Base-by-base conservation (phyloP, 37 sponge, comb jelly and placozoan species). In the Oopsacas minuta region DNA sequence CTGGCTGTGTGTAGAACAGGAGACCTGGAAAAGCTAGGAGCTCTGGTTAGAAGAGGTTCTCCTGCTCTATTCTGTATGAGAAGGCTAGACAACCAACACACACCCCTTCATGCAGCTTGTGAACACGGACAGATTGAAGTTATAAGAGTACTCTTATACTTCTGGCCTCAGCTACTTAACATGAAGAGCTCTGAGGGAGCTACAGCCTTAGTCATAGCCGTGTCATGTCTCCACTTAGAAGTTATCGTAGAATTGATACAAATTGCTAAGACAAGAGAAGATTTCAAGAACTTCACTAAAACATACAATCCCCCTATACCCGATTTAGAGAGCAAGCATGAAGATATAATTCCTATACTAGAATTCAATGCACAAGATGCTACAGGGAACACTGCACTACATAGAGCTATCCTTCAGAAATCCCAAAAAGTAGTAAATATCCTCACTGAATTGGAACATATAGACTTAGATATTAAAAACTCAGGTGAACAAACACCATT, bases 131-230 rank as follows among this genome's bases (percentile, higher is more conserved):
- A 61, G 75, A 25, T 61, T 10, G 75, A 61, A n/a, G 75, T 61
- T 25, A 34, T 12, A n/a, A 12, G 22, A 20, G 32, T 61, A 3
- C 75, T 61, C 32, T 3, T 61, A 25, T 61, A 20, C 30, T 61
- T 61, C 75, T 61, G 75, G 75, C 75, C 75, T 5, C 75, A 61
- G 75, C 75, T 61, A 12, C 75, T 61, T 3, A 61, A 61, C 75
- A n/a, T n/a, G 75, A 61, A 61, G 30, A 61, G 28, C 20, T 61
- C 75, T 3, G 75, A 61, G 30, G 75, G 75, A 12, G 75, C 20
- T 3, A 61, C 75, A 12, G 75, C 75, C 30, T 12, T 61, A 34
- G 5, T n/a, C 28, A 12, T 61, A 25, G 20, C 75, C 5, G 75
- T 61, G 7, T 20, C 75, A 3, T 25, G 75, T 61, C 75, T 61